Conservation (phyloP, 2,797 vertebrate genomes). For the Crenuchus spilurus region DNA sequence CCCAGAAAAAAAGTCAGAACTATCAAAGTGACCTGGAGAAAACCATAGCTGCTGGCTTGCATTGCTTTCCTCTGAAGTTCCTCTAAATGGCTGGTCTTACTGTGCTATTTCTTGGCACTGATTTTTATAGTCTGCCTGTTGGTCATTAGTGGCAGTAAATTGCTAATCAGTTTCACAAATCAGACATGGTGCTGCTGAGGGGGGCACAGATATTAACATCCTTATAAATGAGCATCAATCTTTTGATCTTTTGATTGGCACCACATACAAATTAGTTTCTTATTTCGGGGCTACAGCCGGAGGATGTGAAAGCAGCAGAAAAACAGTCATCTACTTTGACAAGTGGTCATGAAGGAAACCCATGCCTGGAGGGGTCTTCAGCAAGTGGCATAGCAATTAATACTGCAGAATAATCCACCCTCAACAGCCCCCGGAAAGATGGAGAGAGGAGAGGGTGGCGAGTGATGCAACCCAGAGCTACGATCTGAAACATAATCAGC, state of each 20-base stretch:
- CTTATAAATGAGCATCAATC: slow-evolving; percentile 39
- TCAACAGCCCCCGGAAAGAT: slow-evolving; percentile 3
- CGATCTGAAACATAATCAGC: slow-evolving; percentile 46
- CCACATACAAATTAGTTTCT: slow-evolving; percentile 30
- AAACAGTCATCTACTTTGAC: slow-evolving; percentile 34
- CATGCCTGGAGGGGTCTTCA: slow-evolving; percentile 9
- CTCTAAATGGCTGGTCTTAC: slow-evolving; percentile 44
- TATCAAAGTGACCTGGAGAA: slow-evolving; percentile 1
- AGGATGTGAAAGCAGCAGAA: slow-evolving; percentile 15
- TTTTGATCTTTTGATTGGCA: slow-evolving; percentile 50
- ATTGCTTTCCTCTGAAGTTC: slow-evolving; percentile 26
- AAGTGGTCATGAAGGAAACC: slow-evolving; percentile 37
- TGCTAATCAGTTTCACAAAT: slow-evolving; percentile 41
- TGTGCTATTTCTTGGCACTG: slow-evolving; percentile 47
- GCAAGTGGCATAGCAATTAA: slow-evolving; percentile 47
- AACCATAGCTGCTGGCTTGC: slow-evolving; percentile 8
- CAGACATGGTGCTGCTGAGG: slow-evolving; percentile 18
- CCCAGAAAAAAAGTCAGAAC: neutral
- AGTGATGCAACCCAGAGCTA: slow-evolving; percentile 48
- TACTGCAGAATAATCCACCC: slow-evolving; percentile 37
- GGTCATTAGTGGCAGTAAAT: slow-evolving; percentile 48
- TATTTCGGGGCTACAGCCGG: slow-evolving; percentile 12
- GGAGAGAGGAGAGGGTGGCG: neutral
- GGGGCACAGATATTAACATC: slow-evolving; percentile 44
- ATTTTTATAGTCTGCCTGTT: slow-evolving; percentile 39